Evolutionary conservation across 2,797 vertebrate genomes (phyloP).

Genomic region (Microctenopoma stevenorrisi): DNA sequence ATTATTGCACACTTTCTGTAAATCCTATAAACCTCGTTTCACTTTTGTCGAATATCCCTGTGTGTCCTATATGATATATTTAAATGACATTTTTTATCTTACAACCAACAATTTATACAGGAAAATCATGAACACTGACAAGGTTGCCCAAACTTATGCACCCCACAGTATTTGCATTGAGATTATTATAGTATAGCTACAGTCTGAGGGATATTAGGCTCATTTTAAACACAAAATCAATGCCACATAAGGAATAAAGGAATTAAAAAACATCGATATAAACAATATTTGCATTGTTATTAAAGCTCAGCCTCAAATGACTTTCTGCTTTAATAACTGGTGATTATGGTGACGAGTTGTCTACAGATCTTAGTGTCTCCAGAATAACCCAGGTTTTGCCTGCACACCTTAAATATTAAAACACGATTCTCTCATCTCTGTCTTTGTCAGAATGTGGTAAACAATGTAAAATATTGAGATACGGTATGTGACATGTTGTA

Average conservation of each 20-base stretch:
- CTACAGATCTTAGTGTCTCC: slow-evolving; percentile 67
- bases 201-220: slow-evolving; percentile 66
- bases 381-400: slow-evolving; percentile 16
- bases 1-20: no score
- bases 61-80: no score
- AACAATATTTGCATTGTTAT: slow-evolving; percentile 15
- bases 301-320: slow-evolving; percentile 16
- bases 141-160: no score
- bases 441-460: slow-evolving; percentile 9
- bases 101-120: no score
- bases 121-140: no score
- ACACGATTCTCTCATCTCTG: slow-evolving; percentile 6
- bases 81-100: no score
- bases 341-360: slow-evolving; percentile 22
- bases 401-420: neutral
- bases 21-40: no score
- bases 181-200: slow-evolving; percentile 60
- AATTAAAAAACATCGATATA: neutral
- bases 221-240: slow-evolving; percentile 46
- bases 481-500: no score
- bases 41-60: no score
- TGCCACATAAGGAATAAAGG: slow-evolving; percentile 2
- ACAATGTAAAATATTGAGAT: neutral
- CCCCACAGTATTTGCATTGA: slow-evolving; percentile 33
- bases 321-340: slow-evolving; percentile 40